phyloP scores from a whole-genome alignment of 2,113 vertebrate genomes.

The Prionailurus viverrinus region DNA sequence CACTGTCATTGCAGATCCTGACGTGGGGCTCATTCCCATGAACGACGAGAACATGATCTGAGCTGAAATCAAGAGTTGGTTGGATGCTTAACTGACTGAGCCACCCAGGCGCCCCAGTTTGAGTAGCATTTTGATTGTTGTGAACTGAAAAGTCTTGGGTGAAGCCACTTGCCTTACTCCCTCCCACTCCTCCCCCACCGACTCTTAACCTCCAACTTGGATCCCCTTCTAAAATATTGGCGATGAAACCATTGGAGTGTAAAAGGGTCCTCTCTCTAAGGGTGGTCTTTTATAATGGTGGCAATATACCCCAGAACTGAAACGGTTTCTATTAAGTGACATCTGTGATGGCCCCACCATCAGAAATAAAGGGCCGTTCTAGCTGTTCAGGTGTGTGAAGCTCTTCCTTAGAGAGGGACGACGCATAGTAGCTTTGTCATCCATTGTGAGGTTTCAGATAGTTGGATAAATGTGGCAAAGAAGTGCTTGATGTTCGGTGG shows the following conservation, averaged over 20 bases:
- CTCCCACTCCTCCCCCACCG: not conserved
- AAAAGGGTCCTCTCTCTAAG: conserved; percentile 65
- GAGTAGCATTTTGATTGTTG: conserved; percentile 44
- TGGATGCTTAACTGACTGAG: too few species aligned
- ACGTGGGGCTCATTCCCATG: too few species aligned
- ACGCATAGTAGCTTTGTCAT: conserved; percentile 40
- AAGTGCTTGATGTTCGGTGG: conserved; percentile 4
- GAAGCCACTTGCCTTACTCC: not conserved
- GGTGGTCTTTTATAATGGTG: conserved; percentile 73
- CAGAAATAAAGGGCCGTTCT: conserved; percentile 65
- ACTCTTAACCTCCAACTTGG: not conserved
- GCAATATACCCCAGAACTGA: conserved; percentile 67
- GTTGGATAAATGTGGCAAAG: not conserved
- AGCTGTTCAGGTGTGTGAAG: conserved; percentile 62
- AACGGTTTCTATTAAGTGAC: conserved; percentile 37
- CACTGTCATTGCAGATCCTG: too few species aligned
- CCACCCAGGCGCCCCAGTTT: not conserved
- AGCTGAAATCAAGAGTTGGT: too few species aligned
- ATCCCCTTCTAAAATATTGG: conserved; percentile 72
- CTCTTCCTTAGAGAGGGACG: too few species aligned
- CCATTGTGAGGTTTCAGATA: conserved; percentile 72
- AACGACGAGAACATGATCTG: too few species aligned
- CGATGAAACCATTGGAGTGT: conserved; percentile 68
- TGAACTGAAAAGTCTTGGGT: conserved; percentile 32
- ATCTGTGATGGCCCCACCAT: conserved; percentile 44